phyloP scores from a whole-genome alignment of 2,113 vertebrate genomes.

The Chionis minor region DNA sequence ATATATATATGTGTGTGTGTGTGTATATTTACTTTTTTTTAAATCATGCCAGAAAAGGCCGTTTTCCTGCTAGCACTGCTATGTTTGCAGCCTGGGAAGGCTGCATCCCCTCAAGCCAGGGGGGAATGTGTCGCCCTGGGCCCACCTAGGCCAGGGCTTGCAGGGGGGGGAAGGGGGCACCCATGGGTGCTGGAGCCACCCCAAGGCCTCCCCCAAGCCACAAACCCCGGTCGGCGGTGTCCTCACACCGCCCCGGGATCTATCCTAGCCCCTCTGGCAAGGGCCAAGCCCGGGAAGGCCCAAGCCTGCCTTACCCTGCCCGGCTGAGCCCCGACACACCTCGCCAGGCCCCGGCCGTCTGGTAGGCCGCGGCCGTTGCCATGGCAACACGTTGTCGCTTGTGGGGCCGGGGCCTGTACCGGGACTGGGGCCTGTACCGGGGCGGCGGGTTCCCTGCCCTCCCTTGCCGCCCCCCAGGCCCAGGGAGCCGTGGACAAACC shows the following conservation, averaged over 20 bases:
- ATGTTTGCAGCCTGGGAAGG: background rate
- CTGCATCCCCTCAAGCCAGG: background rate
- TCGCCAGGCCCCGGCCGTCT: no score
- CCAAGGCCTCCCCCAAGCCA: background rate
- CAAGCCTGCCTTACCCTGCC: accelerated
- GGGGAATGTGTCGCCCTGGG: background rate
- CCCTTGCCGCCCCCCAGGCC: no score
- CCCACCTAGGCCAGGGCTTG: background rate
- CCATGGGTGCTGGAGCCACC: no score
- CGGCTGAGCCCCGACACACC: background rate
- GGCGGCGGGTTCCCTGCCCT: no score
- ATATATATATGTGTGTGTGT: no score
- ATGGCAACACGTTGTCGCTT: background rate
- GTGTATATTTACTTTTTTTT: no score
- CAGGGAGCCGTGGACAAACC: background rate
- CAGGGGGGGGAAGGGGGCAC: background rate
- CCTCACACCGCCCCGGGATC: no score
- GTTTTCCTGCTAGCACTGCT: background rate
- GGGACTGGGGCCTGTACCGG: no score
- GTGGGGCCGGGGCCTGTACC: background rate
- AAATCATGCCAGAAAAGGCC: background rate
- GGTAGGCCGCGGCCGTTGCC: background rate
- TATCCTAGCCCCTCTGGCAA: background rate
- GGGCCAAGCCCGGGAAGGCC: no score
- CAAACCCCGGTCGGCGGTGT: no score